A percentile compares a stretch with the other conserved stretches of the same genome.
phyloP scores from a whole-genome alignment of 2,888 invertebrate genomes.

The Coelinius sp. region DNA sequence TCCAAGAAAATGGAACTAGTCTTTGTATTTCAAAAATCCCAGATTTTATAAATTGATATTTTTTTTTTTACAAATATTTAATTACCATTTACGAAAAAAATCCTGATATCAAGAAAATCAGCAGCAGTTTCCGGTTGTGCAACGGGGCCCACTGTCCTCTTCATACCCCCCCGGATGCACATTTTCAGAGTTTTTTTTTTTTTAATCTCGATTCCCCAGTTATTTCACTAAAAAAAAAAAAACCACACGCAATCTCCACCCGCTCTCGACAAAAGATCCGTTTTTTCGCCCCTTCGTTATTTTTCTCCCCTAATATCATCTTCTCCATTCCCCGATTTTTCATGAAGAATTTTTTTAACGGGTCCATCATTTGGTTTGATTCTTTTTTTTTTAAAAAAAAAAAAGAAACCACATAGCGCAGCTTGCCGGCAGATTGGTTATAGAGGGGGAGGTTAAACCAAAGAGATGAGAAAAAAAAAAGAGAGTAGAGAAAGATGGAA shows the following conservation, averaged over 20 bases:
- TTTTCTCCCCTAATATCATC: slow-evolving; percentile 15
- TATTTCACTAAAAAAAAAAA: slow-evolving; percentile 9
- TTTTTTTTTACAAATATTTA: slow-evolving; percentile 1
- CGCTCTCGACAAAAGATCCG: slow-evolving; percentile 30
- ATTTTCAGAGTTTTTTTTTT: slow-evolving; percentile 32
- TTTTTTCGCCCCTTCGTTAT: slow-evolving; percentile 14
- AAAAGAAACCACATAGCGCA: slow-evolving; percentile 49
- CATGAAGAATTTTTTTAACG: slow-evolving; percentile 44
- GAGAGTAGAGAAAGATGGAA: not conserved
- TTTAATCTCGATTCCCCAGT: slow-evolving; percentile 5
- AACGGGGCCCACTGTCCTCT: slow-evolving; percentile 23
- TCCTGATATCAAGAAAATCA: slow-evolving; percentile 3
- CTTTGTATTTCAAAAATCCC: slow-evolving; percentile 2
- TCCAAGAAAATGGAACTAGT: not conserved
- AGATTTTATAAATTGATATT: slow-evolving; percentile 2
- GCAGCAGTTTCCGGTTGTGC: slow-evolving; percentile 46
- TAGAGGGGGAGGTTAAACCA: slow-evolving; percentile 41
- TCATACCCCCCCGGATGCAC: slow-evolving; percentile 29
- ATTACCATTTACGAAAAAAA: not conserved
- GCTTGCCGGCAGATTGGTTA: slow-evolving; percentile 54
- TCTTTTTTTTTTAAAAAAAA: too few species aligned
- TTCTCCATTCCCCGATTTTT: slow-evolving; percentile 40
- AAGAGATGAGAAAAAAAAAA: slow-evolving; percentile 40
- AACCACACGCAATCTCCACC: slow-evolving; percentile 15
- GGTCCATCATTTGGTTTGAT: slow-evolving; percentile 43